A percentile compares a stretch with the other conserved stretches of the same genome.
These are phyloP conservation scores for Xiphias gladius DNA, from an alignment of 2,113 vertebrate genomes.

Conservation along the genomic window DNA sequence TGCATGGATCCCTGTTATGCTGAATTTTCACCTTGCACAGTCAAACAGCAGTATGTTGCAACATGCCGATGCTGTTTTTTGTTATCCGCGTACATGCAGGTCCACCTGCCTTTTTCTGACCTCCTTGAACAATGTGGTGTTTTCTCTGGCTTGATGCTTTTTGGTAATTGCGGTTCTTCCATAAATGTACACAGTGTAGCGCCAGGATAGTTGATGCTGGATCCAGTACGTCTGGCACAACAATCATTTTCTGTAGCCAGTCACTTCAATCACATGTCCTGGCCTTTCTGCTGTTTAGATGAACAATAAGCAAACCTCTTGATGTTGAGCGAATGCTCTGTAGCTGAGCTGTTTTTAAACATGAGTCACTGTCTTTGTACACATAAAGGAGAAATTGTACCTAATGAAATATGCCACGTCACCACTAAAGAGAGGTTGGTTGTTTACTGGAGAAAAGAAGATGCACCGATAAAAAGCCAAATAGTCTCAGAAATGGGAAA, in stretches of 20 bases:
- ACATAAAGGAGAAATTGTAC: background rate
- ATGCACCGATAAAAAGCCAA: background rate
- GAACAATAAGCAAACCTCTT: constrained; percentile 15
- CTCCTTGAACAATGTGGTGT: background rate
- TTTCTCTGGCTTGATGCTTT: background rate
- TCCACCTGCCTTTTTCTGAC: constrained; percentile 4
- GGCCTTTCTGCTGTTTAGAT: constrained; percentile 19
- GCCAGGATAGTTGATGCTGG: constrained; percentile 2
- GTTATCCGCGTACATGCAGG: background rate
- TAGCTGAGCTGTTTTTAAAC: constrained; percentile 32
- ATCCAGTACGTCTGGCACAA: constrained; percentile 32
- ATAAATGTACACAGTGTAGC: background rate
- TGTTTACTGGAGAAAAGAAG: constrained; percentile 7
- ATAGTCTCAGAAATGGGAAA: background rate
- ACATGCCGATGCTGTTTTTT: background rate
- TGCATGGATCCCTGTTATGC: background rate
- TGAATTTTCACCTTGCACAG: background rate
- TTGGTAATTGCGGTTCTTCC: background rate
- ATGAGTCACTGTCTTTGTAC: constrained; percentile 47
- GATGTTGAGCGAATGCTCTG: constrained; percentile 6
- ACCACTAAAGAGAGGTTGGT: background rate
- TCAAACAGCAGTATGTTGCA: background rate
- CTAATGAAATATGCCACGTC: background rate
- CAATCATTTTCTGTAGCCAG: constrained; percentile 20
- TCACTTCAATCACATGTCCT: constrained; percentile 22